These are phyloP conservation scores for Drosophila neoperkinsi DNA, from an alignment of 2,888 invertebrate species.

Conservation along the genomic window DNA sequence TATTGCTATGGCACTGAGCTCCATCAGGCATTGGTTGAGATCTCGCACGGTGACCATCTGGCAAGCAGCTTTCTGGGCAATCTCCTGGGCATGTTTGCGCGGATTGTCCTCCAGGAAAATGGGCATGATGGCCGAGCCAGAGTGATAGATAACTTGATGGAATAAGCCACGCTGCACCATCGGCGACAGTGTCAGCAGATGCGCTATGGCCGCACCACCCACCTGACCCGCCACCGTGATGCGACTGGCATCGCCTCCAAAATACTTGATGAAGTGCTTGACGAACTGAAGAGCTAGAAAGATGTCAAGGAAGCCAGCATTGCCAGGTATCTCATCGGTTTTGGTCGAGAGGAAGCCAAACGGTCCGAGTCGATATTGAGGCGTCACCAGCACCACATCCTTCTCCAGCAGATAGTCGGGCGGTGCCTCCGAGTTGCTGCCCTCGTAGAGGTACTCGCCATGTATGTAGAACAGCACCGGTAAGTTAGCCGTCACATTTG, in stretches of 20 bases:
- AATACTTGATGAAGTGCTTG: constrained; percentile 85
- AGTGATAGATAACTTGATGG: constrained; percentile 86
- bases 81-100: constrained; percentile 82
- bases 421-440: constrained; percentile 83
- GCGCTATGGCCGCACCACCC: constrained; percentile 86
- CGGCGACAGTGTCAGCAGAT: constrained; percentile 85
- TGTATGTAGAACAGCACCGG: constrained; percentile 85
- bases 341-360: constrained; percentile 86
- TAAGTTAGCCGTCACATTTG: constrained; percentile 73
- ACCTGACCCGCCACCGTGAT: constrained; percentile 87
- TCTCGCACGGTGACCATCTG: constrained; percentile 75
- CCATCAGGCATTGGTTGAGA: constrained; percentile 81
- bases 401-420: constrained; percentile 85
- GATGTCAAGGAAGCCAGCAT: constrained; percentile 86
- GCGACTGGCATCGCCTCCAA: constrained; percentile 86
- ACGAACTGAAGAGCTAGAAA: constrained; percentile 86
- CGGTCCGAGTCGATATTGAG: constrained; percentile 86
- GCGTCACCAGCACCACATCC: constrained; percentile 85
- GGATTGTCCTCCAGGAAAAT: constrained; percentile 86
- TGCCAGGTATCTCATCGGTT: constrained; percentile 86
- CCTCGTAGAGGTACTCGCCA: constrained; percentile 84
- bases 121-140: constrained; percentile 86
- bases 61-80: constrained; percentile 82
- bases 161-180: constrained; percentile 85
- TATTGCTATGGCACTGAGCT: constrained; percentile 72